phyloP scores from a whole-genome alignment of 2,888 invertebrate species.

The Phrixothrix hirtus region DNA sequence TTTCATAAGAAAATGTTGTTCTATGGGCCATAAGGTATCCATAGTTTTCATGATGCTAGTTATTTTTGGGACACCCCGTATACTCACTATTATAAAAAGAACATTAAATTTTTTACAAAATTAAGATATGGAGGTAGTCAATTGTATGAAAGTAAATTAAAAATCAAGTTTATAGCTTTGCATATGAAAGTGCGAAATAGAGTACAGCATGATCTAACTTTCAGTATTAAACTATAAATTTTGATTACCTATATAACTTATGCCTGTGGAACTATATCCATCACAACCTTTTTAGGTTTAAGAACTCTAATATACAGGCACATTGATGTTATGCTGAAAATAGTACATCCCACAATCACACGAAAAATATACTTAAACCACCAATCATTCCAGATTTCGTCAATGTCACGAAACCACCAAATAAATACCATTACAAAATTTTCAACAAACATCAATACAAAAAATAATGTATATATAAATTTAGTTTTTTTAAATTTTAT shows the following conservation, averaged over 20 bases:
- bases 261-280: slow-evolving; percentile 33
- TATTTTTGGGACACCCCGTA: too few species aligned
- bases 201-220: not conserved
- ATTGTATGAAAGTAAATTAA: too few species aligned
- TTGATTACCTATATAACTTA: too few species aligned
- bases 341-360: slow-evolving; percentile 63
- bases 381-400: slow-evolving; percentile 61
- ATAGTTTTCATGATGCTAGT: too few species aligned
- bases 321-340: slow-evolving; percentile 65
- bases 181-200: too few species aligned
- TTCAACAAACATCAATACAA: slow-evolving; percentile 67
- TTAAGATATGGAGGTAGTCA: too few species aligned
- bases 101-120: too few species aligned
- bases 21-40: too few species aligned
- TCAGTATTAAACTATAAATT: too few species aligned
- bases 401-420: slow-evolving; percentile 66
- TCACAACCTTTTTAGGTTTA: slow-evolving; percentile 60
- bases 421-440: slow-evolving; percentile 70
- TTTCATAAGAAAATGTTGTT: too few species aligned
- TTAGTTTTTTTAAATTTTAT: slow-evolving; percentile 74
- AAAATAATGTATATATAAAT: slow-evolving; percentile 71
- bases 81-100: too few species aligned
- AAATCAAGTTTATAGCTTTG: too few species aligned
- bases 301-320: slow-evolving; percentile 66
- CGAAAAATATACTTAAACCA: slow-evolving; percentile 71